phyloP scores from a whole-genome alignment of 2,113 vertebrate species.

The Gavialis gangeticus region DNA sequence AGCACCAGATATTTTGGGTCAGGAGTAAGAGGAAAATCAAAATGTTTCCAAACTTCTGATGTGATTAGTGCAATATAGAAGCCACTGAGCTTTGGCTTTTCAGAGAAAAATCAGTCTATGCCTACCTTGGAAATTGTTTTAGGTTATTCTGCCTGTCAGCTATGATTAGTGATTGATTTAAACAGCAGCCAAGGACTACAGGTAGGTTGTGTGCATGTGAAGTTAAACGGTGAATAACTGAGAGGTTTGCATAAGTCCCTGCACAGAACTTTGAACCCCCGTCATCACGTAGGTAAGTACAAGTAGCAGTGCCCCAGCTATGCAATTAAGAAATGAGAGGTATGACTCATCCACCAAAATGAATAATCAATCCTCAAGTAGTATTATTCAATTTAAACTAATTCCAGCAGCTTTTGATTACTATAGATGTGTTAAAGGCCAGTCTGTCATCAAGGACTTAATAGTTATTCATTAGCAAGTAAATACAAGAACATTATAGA shows the following conservation, averaged over 20 bases:
- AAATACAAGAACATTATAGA: not conserved
- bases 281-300: not conserved
- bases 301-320: not conserved
- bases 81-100: not conserved
- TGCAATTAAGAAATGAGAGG: not conserved
- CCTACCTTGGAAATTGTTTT: not conserved
- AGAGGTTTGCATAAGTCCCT: not conserved
- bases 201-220: not conserved
- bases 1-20: not conserved
- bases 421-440: constrained; percentile 8
- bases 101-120: not conserved
- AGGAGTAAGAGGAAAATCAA: rapidly evolving
- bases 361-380: not conserved
- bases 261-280: not conserved
- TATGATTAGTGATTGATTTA: not conserved
- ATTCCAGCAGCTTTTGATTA: not conserved
- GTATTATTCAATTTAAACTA: not conserved
- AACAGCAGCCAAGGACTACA: rapidly evolving
- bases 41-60: not conserved
- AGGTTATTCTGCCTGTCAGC: not conserved
- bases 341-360: not conserved
- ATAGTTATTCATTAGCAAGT: not conserved
- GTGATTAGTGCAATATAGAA: not conserved
- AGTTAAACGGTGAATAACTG: not conserved
- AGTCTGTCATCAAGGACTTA: not conserved